Evolutionary conservation across 2,113 vertebrate genomes (phyloP).

Genomic region (Grammomys surdaster): DNA sequence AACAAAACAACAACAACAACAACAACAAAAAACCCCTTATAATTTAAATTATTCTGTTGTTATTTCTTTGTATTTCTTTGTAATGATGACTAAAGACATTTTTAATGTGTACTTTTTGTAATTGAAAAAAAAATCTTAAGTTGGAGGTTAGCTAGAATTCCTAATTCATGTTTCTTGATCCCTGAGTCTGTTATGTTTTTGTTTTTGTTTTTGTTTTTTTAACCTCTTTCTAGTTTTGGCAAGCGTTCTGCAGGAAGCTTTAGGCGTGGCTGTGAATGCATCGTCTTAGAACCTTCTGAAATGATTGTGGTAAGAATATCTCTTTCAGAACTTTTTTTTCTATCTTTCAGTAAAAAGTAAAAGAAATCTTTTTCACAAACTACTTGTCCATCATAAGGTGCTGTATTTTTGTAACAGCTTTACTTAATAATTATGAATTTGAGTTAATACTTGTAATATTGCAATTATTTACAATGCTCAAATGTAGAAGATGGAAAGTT

Average conservation of each 20-base stretch:
- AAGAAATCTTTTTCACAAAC: slow-evolving; percentile 27
- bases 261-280: slow-evolving; percentile 98
- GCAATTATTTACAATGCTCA: slow-evolving; percentile 23
- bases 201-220: slow-evolving; percentile 75
- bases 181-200: slow-evolving; percentile 67
- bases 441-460: background rate
- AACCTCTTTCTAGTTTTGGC: slow-evolving; percentile 91
- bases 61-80: background rate
- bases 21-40: background rate
- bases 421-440: background rate
- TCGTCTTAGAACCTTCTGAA: slow-evolving; percentile 99
- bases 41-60: slow-evolving; percentile 32
- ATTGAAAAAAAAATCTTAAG: background rate
- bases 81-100: slow-evolving; percentile 28
- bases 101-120: background rate
- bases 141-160: slow-evolving; percentile 48
- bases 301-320: slow-evolving; percentile 97
- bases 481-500: slow-evolving; percentile 11
- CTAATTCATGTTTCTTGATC: slow-evolving; percentile 38
- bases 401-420: background rate
- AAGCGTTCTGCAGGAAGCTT: slow-evolving; percentile 98
- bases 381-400: slow-evolving; percentile 20
- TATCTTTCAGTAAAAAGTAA: background rate
- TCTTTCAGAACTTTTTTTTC: slow-evolving; percentile 39
- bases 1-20: too few relatives aligned